Evolutionary conservation across 2,797 vertebrate genomes (phyloP).

Genomic region (Phyllotis vaccarum): DNA sequence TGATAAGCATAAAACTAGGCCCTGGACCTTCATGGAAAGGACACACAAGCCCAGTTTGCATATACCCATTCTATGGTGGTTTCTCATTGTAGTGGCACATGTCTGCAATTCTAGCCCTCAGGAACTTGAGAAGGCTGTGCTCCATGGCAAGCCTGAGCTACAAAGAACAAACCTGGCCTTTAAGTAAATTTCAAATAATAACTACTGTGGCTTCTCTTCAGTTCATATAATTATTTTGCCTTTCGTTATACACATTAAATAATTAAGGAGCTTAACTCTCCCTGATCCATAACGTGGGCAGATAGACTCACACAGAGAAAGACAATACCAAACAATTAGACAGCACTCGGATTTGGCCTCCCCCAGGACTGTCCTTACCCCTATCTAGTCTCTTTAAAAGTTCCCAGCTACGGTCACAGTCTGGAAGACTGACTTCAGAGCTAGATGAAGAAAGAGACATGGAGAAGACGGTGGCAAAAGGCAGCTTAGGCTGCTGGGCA

Average conservation of each 20-base stretch:
- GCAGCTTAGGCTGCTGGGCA: conserved; percentile 57
- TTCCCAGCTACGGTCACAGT: conserved; percentile 61
- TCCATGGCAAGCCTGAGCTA: not conserved
- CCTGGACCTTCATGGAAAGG: not conserved
- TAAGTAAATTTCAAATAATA: conserved; percentile 12
- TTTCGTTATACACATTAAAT: not conserved
- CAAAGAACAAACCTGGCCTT: not conserved
- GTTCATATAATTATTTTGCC: not conserved
- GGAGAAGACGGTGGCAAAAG: not conserved
- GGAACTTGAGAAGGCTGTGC: not conserved
- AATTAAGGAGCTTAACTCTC: not conserved
- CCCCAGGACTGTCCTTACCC: conserved; percentile 34
- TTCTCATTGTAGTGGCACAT: not conserved
- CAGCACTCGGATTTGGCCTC: conserved; percentile 20
- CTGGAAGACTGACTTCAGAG: conserved; percentile 66
- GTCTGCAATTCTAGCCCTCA: not conserved
- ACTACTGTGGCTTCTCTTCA: not conserved
- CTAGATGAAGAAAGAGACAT: conserved; percentile 53
- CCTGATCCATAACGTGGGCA: not conserved
- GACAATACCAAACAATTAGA: not conserved
- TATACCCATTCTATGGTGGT: not conserved
- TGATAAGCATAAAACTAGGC: not conserved
- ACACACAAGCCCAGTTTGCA: not conserved
- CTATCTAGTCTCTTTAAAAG: conserved; percentile 67
- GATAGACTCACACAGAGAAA: conserved; percentile 19